These are phyloP conservation scores for Gavialis gangeticus DNA, from an alignment of 2,113 vertebrate genomes.

Conservation along the genomic window DNA sequence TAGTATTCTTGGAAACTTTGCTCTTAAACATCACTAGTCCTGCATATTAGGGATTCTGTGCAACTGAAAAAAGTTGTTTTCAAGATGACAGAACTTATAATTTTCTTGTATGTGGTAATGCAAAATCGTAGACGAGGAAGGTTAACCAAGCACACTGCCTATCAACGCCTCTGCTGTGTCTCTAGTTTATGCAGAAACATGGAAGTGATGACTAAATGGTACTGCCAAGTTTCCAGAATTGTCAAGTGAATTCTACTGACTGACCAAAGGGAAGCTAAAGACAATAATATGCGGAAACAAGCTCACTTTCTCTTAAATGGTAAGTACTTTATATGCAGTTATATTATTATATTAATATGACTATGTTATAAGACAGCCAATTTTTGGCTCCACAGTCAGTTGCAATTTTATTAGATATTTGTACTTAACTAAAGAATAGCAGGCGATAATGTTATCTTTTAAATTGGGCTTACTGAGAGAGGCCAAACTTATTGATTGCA, in stretches of 20 bases:
- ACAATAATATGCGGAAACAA: not conserved
- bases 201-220: not conserved
- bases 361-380: not conserved
- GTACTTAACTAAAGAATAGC: not conserved
- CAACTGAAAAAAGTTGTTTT: not conserved
- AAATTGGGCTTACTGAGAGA: not conserved
- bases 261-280: not conserved
- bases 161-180: not conserved
- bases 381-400: not conserved
- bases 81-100: not conserved
- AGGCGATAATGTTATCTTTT: not conserved
- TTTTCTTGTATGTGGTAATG: not conserved
- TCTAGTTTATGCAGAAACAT: not conserved
- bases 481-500: not conserved
- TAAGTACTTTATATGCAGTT: not conserved
- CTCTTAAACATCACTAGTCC: not conserved
- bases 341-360: not conserved
- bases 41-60: not conserved
- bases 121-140: not conserved
- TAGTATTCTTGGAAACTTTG: too few relatives aligned
- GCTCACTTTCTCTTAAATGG: not conserved
- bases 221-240: not conserved
- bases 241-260: not conserved
- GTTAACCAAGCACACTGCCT: not conserved
- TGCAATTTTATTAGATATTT: not conserved